Percentiles rank a stretch among this genome's conserved stretches.
phyloP scores from a whole-genome alignment of 2,797 vertebrate genomes.

The Gephyroberyx darwinii region DNA sequence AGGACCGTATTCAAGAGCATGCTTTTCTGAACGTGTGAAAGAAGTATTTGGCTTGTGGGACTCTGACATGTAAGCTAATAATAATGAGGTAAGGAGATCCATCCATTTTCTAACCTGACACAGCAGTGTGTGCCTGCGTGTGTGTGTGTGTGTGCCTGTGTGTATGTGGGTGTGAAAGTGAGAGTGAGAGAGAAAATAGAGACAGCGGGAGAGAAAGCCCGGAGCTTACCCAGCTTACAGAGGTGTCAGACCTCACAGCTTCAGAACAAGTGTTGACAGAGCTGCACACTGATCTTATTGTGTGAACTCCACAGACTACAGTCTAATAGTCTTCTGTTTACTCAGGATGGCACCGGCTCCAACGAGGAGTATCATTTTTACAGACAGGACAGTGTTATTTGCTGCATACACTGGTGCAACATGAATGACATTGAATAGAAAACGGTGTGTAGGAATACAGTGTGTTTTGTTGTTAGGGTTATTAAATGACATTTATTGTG shows the following conservation, averaged over 20 bases:
- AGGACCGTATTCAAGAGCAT: constrained; percentile 29
- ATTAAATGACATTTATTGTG: neutral
- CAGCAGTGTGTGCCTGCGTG: constrained; percentile 32
- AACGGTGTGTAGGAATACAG: neutral
- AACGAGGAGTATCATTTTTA: neutral
- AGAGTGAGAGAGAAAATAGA: constrained; percentile 53
- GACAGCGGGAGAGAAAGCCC: constrained; percentile 53
- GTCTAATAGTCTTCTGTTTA: constrained; percentile 6
- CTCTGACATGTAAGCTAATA: constrained; percentile 54
- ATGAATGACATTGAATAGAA: neutral
- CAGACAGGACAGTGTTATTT: neutral
- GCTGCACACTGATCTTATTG: constrained; percentile 54
- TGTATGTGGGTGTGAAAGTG: constrained; percentile 34
- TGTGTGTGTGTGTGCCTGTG: constrained; percentile 10
- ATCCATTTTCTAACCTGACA: constrained; percentile 51
- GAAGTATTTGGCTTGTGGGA: constrained; percentile 32
- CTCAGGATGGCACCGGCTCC: neutral
- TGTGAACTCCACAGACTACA: constrained; percentile 46
- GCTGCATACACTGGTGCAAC: neutral
- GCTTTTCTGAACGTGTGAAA: constrained; percentile 42
- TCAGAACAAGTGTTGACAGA: constrained; percentile 66
- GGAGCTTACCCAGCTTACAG: constrained; percentile 59
- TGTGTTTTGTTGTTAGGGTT: neutral
- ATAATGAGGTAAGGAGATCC: constrained; percentile 57
- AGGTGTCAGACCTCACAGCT: constrained; percentile 73